Evolutionary conservation across 2,797 vertebrate genomes (phyloP).

Genomic region (Discoglossus pictus): DNA sequence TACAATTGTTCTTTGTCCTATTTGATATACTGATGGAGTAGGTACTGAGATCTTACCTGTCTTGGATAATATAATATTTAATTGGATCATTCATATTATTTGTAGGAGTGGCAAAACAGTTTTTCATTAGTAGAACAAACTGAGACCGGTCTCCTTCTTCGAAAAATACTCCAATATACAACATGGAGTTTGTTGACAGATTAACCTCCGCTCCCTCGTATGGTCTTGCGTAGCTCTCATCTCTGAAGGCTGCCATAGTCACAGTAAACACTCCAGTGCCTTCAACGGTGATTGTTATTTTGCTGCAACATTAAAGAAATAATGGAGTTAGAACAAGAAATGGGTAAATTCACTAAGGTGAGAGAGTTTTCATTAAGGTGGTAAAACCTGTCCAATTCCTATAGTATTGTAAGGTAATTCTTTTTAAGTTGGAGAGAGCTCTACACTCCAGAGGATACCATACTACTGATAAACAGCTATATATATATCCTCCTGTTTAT

Average conservation of each 20-base stretch:
- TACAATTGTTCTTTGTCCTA: too few species aligned
- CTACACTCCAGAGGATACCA: too few species aligned
- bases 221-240: neutral
- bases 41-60: too few species aligned
- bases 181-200: neutral
- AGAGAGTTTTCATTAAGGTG: too few species aligned
- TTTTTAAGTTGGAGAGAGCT: too few species aligned
- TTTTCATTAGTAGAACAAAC: neutral
- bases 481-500: too few species aligned
- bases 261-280: neutral
- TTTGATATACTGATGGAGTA: too few species aligned
- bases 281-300: neutral
- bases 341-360: too few species aligned
- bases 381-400: too few species aligned
- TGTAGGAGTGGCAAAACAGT: slow-evolving; percentile 7
- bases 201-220: neutral
- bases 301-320: neutral
- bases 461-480: too few species aligned
- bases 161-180: neutral
- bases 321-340: too few species aligned
- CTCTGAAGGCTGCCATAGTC: neutral
- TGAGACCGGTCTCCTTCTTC: neutral
- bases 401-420: too few species aligned
- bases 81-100: neutral
- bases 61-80: slow-evolving; percentile 2